These are phyloP conservation scores for Nowickia ferox DNA, from an alignment of 2,888 invertebrate genomes.

Conservation along the genomic window DNA sequence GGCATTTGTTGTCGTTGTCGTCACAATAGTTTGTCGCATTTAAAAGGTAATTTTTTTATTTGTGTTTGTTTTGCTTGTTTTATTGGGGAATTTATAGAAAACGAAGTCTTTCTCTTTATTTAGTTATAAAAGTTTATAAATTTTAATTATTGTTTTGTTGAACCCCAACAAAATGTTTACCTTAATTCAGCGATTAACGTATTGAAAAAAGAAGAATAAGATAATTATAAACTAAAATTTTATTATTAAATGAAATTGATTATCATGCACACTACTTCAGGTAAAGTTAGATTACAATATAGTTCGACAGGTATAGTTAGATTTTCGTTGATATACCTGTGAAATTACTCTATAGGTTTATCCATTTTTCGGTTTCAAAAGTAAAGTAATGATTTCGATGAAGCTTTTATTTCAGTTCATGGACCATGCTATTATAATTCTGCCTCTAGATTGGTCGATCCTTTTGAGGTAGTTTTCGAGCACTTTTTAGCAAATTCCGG, in stretches of 20 bases:
- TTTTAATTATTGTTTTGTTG: slow-evolving; percentile 71
- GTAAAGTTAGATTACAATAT: not conserved
- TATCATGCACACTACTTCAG: slow-evolving; percentile 16
- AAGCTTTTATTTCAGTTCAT: no score
- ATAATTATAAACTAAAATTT: slow-evolving; percentile 23
- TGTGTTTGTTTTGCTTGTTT: slow-evolving; percentile 3
- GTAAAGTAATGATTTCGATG: no score
- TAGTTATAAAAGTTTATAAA: slow-evolving; percentile 49
- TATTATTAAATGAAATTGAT: slow-evolving; percentile 17
- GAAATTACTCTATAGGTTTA: no score
- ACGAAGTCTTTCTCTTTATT: not conserved
- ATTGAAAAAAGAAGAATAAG: slow-evolving; percentile 14
- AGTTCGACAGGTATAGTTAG: no score
- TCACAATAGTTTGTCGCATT: slow-evolving; percentile 52
- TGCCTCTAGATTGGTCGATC: no score
- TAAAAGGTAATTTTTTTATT: slow-evolving; percentile 4
- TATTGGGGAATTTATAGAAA: slow-evolving; percentile 21
- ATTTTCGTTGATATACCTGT: no score
- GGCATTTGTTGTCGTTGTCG: slow-evolving; percentile 5
- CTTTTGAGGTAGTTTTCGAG: no score
- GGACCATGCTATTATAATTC: no score
- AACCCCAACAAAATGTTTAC: slow-evolving; percentile 73
- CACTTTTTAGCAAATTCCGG: no score
- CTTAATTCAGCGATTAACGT: slow-evolving; percentile 59
- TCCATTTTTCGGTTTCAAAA: no score